A percentile compares a stretch with the other conserved stretches of the same genome.
These are phyloP conservation scores for Stratiomys singularior DNA, from an alignment of 2,888 invertebrate genomes.

Conservation along the genomic window DNA sequence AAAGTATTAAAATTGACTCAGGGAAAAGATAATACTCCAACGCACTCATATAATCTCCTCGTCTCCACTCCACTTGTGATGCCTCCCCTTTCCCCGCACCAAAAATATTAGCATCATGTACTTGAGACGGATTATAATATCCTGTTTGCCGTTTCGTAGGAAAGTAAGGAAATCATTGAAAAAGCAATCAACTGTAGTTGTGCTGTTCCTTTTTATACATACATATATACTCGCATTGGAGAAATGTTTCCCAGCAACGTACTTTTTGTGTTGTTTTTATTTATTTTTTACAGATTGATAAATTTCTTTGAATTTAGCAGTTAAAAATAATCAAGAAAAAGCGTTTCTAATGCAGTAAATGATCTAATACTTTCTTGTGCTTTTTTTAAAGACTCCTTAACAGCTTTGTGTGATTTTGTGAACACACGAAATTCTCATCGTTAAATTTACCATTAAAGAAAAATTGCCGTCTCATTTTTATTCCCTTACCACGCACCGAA, in stretches of 20 bases:
- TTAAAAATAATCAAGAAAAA: too few species aligned
- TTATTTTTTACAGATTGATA: not conserved
- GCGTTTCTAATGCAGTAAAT: too few species aligned
- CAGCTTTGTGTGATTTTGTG: not conserved
- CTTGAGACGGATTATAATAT: not conserved
- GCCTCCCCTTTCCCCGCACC: not conserved
- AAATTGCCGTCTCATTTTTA: slow-evolving; percentile 19
- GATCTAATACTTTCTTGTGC: too few species aligned
- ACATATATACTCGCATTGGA: too few species aligned
- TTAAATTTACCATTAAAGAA: slow-evolving; percentile 29
- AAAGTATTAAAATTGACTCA: slow-evolving; percentile 13
- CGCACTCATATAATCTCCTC: too few species aligned
- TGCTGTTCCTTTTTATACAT: not conserved
- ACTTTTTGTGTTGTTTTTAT: too few species aligned
- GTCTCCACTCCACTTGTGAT: not conserved
- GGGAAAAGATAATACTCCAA: not conserved
- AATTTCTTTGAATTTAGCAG: not conserved
- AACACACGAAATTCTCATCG: not conserved
- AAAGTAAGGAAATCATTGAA: not conserved
- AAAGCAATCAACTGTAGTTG: not conserved
- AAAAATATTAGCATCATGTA: not conserved
- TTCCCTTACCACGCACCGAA: not conserved
- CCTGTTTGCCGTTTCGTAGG: not conserved
- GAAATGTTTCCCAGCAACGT: too few species aligned
- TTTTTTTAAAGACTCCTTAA: not conserved